phyloP scores from a whole-genome alignment of 2,797 vertebrate species.

The Psittacula derbiana region DNA sequence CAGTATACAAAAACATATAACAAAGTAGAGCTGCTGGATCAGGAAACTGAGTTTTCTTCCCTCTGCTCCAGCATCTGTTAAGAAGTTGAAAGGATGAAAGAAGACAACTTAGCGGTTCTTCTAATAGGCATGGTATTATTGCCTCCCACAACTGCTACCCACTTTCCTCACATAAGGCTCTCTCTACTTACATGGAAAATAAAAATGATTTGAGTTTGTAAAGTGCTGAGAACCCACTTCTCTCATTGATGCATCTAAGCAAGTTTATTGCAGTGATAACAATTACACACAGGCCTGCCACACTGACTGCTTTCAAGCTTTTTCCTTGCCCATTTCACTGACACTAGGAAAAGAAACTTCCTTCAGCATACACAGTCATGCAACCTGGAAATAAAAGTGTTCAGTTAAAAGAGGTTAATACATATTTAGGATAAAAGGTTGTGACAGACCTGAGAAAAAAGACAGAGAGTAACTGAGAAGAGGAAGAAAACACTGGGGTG shows the following conservation, averaged over 20 bases:
- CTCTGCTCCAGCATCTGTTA: not conserved
- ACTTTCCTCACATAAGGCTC: not conserved
- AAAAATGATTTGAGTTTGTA: not conserved
- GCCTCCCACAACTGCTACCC: not conserved
- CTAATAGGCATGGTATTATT: not conserved
- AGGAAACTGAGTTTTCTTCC: not conserved
- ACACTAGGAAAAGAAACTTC: not conserved
- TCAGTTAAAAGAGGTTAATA: not conserved
- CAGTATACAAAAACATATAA: not conserved
- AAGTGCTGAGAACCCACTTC: not conserved
- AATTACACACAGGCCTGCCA: not conserved
- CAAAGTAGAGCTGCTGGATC: not conserved
- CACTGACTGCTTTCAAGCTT: not conserved
- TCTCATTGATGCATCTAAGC: not conserved
- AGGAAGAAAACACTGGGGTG: not conserved
- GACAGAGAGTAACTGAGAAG: not conserved
- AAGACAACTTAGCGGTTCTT: not conserved
- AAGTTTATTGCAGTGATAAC: not conserved
- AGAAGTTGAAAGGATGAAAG: not conserved
- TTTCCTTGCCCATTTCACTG: not conserved
- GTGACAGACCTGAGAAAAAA: not conserved
- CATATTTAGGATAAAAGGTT: not conserved
- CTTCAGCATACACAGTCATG: not conserved
- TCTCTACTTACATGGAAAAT: not conserved
- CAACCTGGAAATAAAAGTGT: not conserved